Percentiles rank a stretch among this genome's conserved stretches.
phyloP scores from a whole-genome alignment of 1,140 invertebrate genomes.

The Hyles euphorbiae region DNA sequence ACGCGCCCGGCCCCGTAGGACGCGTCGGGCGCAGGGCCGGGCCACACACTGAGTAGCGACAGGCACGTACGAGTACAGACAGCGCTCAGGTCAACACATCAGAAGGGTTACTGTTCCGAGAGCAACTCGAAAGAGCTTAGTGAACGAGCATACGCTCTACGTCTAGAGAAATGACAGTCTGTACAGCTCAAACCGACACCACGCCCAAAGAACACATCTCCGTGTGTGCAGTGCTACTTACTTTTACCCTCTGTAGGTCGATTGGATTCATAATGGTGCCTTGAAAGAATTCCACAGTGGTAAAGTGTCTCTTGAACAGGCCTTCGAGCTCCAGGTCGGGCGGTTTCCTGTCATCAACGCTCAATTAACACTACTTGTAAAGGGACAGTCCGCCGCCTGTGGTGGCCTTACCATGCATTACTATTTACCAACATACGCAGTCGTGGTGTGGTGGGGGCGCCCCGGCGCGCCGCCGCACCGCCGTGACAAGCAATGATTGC shows the following conservation, averaged over 20 bases:
- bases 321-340: slow-evolving; percentile 98
- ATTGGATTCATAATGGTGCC: slow-evolving; percentile 99
- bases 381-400: slow-evolving; percentile 62
- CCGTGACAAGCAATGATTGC: slow-evolving; percentile 71
- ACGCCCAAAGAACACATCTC: slow-evolving; percentile 61
- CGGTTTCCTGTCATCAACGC: slow-evolving; percentile 86
- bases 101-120: slow-evolving; percentile 52
- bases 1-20: slow-evolving; percentile 28
- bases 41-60: slow-evolving; percentile 47
- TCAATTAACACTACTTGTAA: slow-evolving; percentile 69
- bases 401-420: slow-evolving; percentile 66
- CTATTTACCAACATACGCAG: slow-evolving; percentile 69
- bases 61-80: slow-evolving; percentile 49
- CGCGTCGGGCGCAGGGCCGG: slow-evolving; percentile 19
- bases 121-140: slow-evolving; percentile 44
- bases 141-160: slow-evolving; percentile 64
- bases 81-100: slow-evolving; percentile 46
- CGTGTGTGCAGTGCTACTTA: slow-evolving; percentile 78
- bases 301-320: slow-evolving; percentile 99
- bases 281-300: slow-evolving; percentile 99
- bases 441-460: slow-evolving; percentile 47
- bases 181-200: slow-evolving; percentile 71
- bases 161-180: slow-evolving; percentile 65
- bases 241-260: slow-evolving; percentile 98
- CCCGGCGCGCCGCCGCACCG: slow-evolving; percentile 43